Evolutionary conservation across 1,140 invertebrate species (phyloP).

Genomic region (Pseudoatta argentina): DNA sequence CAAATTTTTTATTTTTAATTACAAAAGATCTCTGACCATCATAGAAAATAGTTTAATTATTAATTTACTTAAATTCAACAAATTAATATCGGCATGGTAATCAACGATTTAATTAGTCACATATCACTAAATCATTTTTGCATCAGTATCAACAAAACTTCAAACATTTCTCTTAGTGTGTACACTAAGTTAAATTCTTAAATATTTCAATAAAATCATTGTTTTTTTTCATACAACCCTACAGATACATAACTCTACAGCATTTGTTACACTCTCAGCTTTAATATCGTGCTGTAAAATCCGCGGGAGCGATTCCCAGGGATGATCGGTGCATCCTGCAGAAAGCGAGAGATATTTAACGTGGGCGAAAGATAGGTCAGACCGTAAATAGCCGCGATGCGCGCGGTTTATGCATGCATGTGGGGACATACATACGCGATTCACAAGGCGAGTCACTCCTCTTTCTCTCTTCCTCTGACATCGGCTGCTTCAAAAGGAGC

Average conservation of each 20-base stretch:
- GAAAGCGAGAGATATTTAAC: conserved; percentile 35
- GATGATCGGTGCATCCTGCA: conserved; percentile 43
- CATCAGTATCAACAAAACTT: too few relatives aligned
- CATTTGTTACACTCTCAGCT: background rate
- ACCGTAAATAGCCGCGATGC: conserved; percentile 63
- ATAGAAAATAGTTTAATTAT: too few relatives aligned
- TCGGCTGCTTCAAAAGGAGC: conserved; percentile 77
- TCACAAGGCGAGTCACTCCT: background rate
- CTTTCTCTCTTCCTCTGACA: conserved; percentile 59
- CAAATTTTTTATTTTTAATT: too few relatives aligned
- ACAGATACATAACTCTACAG: background rate
- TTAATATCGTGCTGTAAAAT: background rate
- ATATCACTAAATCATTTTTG: too few relatives aligned
- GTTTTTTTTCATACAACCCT: too few relatives aligned
- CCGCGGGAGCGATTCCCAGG: background rate
- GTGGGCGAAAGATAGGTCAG: conserved; percentile 69
- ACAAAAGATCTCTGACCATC: too few relatives aligned
- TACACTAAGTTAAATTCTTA: too few relatives aligned
- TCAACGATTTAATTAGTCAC: too few relatives aligned
- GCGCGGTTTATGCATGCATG: conserved; percentile 43
- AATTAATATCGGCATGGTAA: too few relatives aligned
- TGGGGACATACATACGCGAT: conserved; percentile 19
- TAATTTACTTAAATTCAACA: too few relatives aligned
- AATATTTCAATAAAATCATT: too few relatives aligned
- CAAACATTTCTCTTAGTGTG: too few relatives aligned